These are phyloP conservation scores for Lapara coniferarum DNA, from an alignment of 2,888 invertebrate genomes.

Conservation along the genomic window DNA sequence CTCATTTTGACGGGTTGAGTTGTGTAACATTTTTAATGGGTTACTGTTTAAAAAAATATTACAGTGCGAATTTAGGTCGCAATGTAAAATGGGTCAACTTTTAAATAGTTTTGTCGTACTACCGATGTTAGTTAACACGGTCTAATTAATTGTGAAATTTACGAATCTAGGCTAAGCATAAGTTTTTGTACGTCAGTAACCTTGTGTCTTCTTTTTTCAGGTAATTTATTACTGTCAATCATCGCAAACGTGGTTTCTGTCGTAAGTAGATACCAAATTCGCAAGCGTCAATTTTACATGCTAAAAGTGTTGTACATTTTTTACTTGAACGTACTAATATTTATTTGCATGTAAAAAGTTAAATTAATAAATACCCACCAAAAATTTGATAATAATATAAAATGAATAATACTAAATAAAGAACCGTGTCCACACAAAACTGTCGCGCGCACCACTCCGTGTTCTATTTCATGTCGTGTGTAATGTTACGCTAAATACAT, in stretches of 20 bases:
- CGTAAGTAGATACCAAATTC: constrained; percentile 2
- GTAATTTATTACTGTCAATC: constrained; percentile 58
- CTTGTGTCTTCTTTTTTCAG: constrained; percentile 66
- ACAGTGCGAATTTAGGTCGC: constrained; percentile 77
- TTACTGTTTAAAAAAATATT: constrained; percentile 61
- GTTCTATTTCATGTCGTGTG: constrained; percentile 58
- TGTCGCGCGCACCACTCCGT: constrained; percentile 39
- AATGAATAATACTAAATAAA: background rate
- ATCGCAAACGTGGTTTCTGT: constrained; percentile 21
- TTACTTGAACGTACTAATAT: too few relatives aligned
- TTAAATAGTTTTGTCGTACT: constrained; percentile 69
- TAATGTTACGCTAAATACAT: constrained; percentile 58
- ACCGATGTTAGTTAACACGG: constrained; percentile 71
- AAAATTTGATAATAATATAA: too few relatives aligned
- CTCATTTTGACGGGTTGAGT: constrained; percentile 68
- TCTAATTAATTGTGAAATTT: constrained; percentile 71
- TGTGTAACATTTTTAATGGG: constrained; percentile 74
- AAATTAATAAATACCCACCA: too few relatives aligned
- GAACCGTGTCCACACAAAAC: constrained; percentile 27
- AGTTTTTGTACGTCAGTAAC: constrained; percentile 51
- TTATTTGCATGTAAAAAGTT: too few relatives aligned
- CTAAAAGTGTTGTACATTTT: constrained; percentile 28
- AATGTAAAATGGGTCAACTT: constrained; percentile 71
- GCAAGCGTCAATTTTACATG: background rate
- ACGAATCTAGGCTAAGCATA: constrained; percentile 47